Percentiles rank a stretch among this genome's conserved stretches.
These are phyloP conservation scores for Creontiades dilutus DNA, from an alignment of 2,888 invertebrate genomes.

Conservation along the genomic window DNA sequence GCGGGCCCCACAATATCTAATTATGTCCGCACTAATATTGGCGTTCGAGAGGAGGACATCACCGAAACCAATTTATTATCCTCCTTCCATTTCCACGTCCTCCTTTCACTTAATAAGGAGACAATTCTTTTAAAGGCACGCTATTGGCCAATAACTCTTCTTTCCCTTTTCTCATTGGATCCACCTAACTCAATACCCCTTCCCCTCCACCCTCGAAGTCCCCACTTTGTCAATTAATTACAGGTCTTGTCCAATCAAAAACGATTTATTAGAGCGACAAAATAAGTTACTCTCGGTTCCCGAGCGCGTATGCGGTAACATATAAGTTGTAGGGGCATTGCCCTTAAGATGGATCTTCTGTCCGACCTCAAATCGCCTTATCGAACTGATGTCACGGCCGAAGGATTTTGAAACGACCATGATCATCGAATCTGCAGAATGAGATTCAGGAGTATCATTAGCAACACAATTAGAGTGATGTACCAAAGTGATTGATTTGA, in stretches of 20 bases:
- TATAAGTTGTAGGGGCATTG: neutral
- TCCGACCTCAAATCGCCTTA: no score
- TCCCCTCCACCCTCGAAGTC: neutral
- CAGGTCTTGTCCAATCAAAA: slow-evolving; percentile 56
- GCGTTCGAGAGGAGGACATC: slow-evolving; percentile 51
- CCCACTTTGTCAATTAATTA: slow-evolving; percentile 66
- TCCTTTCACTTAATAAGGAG: slow-evolving; percentile 69
- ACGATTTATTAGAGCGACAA: slow-evolving; percentile 57
- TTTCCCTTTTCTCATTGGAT: slow-evolving; percentile 59
- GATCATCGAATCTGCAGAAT: no score
- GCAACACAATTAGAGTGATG: no score
- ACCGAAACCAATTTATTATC: slow-evolving; percentile 64
- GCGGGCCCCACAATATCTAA: slow-evolving; percentile 59
- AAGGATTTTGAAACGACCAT: no score
- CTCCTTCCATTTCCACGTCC: slow-evolving; percentile 7
- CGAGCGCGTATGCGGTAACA: neutral
- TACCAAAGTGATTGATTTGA: no score
- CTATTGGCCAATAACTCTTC: slow-evolving; percentile 69
- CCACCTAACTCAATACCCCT: slow-evolving; percentile 66
- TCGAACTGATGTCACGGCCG: no score
- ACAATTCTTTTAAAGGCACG: slow-evolving; percentile 70
- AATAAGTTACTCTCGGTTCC: slow-evolving; percentile 21
- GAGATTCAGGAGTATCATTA: no score
- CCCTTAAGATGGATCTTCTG: neutral
- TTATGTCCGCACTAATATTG: slow-evolving; percentile 69